Conservation (phyloP, 2,113 vertebrate genomes). For the Podarcis cretensis region DNA sequence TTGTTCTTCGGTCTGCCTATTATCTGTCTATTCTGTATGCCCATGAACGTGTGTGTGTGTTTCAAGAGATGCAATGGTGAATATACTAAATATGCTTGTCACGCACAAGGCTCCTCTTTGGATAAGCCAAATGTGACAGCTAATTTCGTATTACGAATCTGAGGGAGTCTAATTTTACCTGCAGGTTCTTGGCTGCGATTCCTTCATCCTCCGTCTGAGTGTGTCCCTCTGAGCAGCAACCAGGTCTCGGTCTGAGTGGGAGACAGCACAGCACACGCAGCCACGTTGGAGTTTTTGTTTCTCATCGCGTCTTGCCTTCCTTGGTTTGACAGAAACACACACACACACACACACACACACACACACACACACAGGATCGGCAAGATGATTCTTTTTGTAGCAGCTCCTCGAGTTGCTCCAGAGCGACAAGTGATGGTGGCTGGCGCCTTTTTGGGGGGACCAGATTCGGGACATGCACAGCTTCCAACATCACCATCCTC, state of each 20-base stretch:
- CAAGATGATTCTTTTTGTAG: background rate
- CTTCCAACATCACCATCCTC: background rate
- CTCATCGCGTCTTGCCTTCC: conserved; percentile 79
- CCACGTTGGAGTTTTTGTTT: conserved; percentile 76
- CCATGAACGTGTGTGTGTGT: background rate
- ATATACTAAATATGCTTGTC: conserved; percentile 53
- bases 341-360: background rate
- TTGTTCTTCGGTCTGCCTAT: background rate
- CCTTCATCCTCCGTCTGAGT: conserved; percentile 81
- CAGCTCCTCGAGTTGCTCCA: background rate
- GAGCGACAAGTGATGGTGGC: background rate
- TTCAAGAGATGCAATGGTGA: conserved; percentile 18
- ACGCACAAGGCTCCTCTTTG: conserved; percentile 29
- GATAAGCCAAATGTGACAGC: conserved; percentile 70
- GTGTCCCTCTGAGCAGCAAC: conserved; percentile 84
- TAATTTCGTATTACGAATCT: conserved; percentile 63
- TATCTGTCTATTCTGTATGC: background rate
- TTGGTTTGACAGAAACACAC: conserved; percentile 66
- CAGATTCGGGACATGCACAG: background rate
- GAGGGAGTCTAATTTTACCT: conserved; percentile 81
- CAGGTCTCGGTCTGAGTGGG: conserved; percentile 75
- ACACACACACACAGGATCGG: background rate
- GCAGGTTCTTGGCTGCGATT: conserved; percentile 84
- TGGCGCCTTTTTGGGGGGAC: background rate
- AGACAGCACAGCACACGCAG: conserved; percentile 61